Percentiles rank a stretch among this genome's conserved stretches.
Evolutionary conservation across 2,113 vertebrate genomes (phyloP).

Genomic region (Calcarius ornatus): DNA sequence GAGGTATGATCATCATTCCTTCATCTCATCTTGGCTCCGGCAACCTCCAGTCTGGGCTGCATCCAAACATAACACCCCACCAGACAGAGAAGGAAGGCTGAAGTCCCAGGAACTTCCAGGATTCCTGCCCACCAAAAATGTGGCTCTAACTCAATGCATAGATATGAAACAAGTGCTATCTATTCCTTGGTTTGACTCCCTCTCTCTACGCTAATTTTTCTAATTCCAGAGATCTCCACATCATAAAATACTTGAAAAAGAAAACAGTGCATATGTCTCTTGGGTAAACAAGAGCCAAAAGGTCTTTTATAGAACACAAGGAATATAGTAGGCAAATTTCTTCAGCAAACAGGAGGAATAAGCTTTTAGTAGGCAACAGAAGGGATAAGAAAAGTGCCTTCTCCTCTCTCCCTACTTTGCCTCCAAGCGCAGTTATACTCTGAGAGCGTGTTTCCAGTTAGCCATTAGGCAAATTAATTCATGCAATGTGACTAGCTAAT

Average conservation of each 20-base stretch:
- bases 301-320: not conserved
- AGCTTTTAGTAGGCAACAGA: not conserved
- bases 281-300: not conserved
- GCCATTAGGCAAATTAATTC: not conserved
- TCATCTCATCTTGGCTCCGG: not conserved
- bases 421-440: not conserved
- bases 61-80: constrained; percentile 4
- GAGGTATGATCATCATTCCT: not conserved
- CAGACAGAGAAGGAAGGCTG: not conserved
- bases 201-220: not conserved
- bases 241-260: not conserved
- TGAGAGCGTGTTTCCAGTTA: not conserved
- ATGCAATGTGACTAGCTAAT: not conserved
- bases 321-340: not conserved
- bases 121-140: not conserved
- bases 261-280: not conserved
- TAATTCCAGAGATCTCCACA: not conserved
- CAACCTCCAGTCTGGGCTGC: not conserved
- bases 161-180: not conserved
- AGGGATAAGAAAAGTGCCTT: not conserved
- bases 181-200: not conserved
- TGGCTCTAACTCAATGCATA: not conserved
- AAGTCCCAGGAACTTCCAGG: not conserved
- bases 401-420: not conserved
- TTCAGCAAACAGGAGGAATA: not conserved